phyloP scores from a whole-genome alignment of 2,888 invertebrate genomes.

The Napeogenes sylphis region DNA sequence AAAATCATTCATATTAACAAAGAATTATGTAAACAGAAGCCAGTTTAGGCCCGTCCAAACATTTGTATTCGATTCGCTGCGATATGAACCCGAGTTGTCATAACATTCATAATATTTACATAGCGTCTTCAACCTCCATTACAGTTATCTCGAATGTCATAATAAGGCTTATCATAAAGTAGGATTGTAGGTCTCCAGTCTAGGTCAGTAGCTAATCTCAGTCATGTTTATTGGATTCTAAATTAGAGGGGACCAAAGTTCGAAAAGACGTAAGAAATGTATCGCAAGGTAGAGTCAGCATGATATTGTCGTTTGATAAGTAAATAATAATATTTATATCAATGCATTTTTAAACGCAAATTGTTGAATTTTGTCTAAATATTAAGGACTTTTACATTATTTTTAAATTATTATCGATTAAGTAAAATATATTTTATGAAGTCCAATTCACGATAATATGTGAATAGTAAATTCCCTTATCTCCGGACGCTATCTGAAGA shows the following conservation, averaged over 20 bases:
- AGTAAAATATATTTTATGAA: conserved; percentile 10
- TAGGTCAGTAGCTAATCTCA: conserved; percentile 11
- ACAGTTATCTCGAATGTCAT: conserved; percentile 16
- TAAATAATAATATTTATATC: no score
- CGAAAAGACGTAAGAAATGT: not conserved
- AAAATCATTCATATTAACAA: not conserved
- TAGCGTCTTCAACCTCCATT: not conserved
- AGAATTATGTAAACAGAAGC: conserved; percentile 11
- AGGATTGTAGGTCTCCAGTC: conserved; percentile 7
- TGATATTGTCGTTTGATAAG: not conserved
- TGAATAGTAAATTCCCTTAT: conserved; percentile 16
- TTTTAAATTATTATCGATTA: not conserved
- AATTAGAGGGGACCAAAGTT: not conserved
- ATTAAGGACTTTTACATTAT: no score
- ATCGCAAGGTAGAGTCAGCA: not conserved
- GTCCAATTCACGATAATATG: conserved; percentile 10
- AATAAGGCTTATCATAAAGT: conserved; percentile 13
- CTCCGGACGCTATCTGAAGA: conserved; percentile 36
- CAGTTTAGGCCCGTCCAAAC: not conserved
- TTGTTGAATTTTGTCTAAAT: no score
- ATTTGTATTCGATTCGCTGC: not conserved
- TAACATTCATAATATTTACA: conserved; percentile 15
- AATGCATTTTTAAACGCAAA: no score
- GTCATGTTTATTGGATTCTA: not conserved
- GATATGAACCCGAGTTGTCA: conserved; percentile 1